Conservation (phyloP, 2,888 invertebrate species). For the Drosophila ochracea region DNA sequence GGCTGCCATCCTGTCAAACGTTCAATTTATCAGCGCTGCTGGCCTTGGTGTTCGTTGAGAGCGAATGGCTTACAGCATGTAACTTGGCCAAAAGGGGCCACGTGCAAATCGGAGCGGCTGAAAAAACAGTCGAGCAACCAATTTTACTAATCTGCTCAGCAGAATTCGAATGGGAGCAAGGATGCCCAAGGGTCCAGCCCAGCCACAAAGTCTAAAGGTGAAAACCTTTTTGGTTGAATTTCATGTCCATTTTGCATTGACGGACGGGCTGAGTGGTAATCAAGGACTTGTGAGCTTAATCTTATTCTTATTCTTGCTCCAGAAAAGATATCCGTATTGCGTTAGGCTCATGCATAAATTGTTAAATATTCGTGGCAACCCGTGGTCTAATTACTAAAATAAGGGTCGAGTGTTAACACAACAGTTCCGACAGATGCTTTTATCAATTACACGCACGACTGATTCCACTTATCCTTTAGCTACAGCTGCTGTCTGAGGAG, state of each 20-base stretch:
- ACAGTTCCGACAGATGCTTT: conserved; percentile 42
- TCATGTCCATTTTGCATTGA: conserved; percentile 34
- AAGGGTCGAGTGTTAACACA: conserved; percentile 19
- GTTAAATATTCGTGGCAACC: neutral
- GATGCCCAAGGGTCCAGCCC: neutral
- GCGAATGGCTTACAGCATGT: conserved; percentile 38
- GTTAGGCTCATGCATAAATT: conserved; percentile 3
- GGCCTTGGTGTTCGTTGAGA: conserved; percentile 5
- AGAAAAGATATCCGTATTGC: conserved; percentile 9
- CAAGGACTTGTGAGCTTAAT: conserved; percentile 34
- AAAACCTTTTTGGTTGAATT: conserved; percentile 27
- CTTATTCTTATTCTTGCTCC: conserved; percentile 17
- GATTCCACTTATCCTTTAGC: conserved; percentile 2
- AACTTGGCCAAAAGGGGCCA: conserved; percentile 41
- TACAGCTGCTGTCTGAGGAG: conserved; percentile 12
- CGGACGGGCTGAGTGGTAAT: conserved; percentile 37
- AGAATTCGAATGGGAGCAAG: conserved; percentile 1
- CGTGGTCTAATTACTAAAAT: conserved; percentile 37
- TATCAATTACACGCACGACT: conserved; percentile 67
- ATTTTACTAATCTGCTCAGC: conserved; percentile 68
- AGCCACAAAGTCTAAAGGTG: conserved; percentile 19
- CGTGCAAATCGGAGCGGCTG: neutral
- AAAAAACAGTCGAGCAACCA: conserved; percentile 31
- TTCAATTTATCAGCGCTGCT: conserved; percentile 34
- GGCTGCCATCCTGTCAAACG: conserved; percentile 17